phyloP scores from a whole-genome alignment of 2,888 invertebrate genomes.

The Mesorhabditis spiculigera region DNA sequence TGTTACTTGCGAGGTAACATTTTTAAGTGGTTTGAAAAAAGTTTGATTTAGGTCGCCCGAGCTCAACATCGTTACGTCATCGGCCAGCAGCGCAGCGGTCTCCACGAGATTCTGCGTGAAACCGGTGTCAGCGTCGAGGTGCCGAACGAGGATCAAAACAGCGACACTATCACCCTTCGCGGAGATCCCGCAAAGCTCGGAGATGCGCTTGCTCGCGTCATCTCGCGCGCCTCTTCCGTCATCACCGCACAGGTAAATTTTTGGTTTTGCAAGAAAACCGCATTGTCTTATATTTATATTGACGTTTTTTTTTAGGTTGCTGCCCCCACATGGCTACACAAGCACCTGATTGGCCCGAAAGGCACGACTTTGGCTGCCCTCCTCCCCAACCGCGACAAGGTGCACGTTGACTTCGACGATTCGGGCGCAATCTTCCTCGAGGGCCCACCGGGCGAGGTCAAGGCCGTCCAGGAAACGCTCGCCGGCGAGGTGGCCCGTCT shows the following conservation, averaged over 20 bases:
- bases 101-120: slow-evolving; percentile 86
- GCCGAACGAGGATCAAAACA: slow-evolving; percentile 78
- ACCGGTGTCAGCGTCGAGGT: slow-evolving; percentile 88
- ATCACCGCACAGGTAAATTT: slow-evolving; percentile 76
- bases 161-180: slow-evolving; percentile 86
- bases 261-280: neutral
- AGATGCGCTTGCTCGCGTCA: slow-evolving; percentile 67
- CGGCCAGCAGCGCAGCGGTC: slow-evolving; percentile 83
- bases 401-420: slow-evolving; percentile 89
- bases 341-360: slow-evolving; percentile 92
- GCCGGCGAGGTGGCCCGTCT: slow-evolving; percentile 76
- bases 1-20: neutral
- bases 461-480: slow-evolving; percentile 71
- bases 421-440: slow-evolving; percentile 90
- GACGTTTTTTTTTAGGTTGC: slow-evolving; percentile 13
- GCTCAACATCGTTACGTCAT: slow-evolving; percentile 95
- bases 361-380: slow-evolving; percentile 78
- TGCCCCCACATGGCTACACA: slow-evolving; percentile 87
- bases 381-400: slow-evolving; percentile 47
- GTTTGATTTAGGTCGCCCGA: slow-evolving; percentile 64
- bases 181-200: slow-evolving; percentile 86
- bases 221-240: slow-evolving; percentile 78
- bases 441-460: slow-evolving; percentile 88
- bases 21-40: slow-evolving; percentile 37
- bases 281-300: neutral